phyloP scores from a whole-genome alignment of 2,113 vertebrate genomes.

The Merops nubicus region DNA sequence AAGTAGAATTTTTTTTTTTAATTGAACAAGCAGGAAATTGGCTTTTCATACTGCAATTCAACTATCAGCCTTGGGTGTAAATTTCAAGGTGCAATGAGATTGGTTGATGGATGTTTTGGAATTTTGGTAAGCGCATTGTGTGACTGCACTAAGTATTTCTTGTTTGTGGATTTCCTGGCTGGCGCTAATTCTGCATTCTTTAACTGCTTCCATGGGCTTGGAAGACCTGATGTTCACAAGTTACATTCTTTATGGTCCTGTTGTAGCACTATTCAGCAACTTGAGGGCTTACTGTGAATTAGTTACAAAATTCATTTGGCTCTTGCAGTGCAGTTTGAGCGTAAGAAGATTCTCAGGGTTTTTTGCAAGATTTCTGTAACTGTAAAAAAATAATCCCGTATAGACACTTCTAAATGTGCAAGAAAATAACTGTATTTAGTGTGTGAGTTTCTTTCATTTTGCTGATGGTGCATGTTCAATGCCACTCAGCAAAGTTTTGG shows the following conservation, averaged over 20 bases:
- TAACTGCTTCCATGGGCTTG: background rate
- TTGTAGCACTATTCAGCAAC: background rate
- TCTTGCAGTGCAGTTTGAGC: background rate
- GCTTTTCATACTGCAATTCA: background rate
- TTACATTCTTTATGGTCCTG: background rate
- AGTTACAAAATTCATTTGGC: background rate
- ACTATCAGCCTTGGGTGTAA: background rate
- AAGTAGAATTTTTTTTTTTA: background rate
- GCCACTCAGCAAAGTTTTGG: background rate
- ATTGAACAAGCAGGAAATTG: background rate
- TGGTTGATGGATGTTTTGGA: background rate
- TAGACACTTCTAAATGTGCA: background rate
- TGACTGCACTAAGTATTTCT: background rate
- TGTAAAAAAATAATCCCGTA: background rate
- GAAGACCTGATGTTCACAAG: background rate
- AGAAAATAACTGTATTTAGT: background rate
- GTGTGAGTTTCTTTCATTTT: background rate
- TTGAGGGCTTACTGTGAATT: background rate
- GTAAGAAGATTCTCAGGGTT: background rate
- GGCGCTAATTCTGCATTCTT: background rate
- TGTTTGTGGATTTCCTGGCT: background rate
- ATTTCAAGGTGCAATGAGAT: background rate
- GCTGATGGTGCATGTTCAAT: background rate
- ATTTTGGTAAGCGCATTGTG: accelerated
- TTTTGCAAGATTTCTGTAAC: background rate